Evolutionary conservation across 2,888 invertebrate species (phyloP).

Genomic region (Sinohyriopsis cumingii): DNA sequence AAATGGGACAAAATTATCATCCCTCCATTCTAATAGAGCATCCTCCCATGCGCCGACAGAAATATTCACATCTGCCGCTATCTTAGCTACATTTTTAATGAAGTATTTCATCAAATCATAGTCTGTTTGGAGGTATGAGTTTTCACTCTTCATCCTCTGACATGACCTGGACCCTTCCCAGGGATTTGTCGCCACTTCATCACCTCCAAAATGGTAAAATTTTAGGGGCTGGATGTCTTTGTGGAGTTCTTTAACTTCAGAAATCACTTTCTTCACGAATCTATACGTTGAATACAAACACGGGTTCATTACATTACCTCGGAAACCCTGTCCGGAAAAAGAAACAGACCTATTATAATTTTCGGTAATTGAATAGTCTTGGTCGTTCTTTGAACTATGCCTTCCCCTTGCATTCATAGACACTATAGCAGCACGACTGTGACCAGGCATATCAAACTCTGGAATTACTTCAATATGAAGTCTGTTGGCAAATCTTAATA

Average conservation of each 20-base stretch:
- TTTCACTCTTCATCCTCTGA: constrained; percentile 19
- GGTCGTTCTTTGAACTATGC: constrained; percentile 25
- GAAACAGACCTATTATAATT: constrained; percentile 48
- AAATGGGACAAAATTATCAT: constrained; percentile 15
- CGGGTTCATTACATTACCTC: constrained; percentile 64
- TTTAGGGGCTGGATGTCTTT: constrained; percentile 48
- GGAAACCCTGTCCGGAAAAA: constrained; percentile 58
- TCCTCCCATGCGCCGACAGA: constrained; percentile 35
- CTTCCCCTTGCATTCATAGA: constrained; percentile 54
- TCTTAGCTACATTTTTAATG: constrained; percentile 18
- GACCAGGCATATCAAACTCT: constrained; percentile 68
- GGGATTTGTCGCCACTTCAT: constrained; percentile 55
- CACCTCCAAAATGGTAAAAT: constrained; percentile 61
- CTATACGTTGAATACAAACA: constrained; percentile 60
- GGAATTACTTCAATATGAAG: constrained; percentile 64
- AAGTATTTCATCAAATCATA: constrained; percentile 31
- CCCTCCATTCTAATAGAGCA: constrained; percentile 18
- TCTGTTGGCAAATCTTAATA: constrained; percentile 56
- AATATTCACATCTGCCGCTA: constrained; percentile 13
- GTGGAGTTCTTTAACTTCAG: constrained; percentile 46
- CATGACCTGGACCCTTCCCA: constrained; percentile 52
- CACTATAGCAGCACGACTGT: constrained; percentile 62
- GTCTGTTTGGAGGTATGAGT: constrained; percentile 16
- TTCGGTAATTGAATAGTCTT: constrained; percentile 51
- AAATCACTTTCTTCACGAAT: constrained; percentile 54